These are phyloP conservation scores for Girardinus metallicus DNA, from an alignment of 2,797 vertebrate species.

Conservation along the genomic window DNA sequence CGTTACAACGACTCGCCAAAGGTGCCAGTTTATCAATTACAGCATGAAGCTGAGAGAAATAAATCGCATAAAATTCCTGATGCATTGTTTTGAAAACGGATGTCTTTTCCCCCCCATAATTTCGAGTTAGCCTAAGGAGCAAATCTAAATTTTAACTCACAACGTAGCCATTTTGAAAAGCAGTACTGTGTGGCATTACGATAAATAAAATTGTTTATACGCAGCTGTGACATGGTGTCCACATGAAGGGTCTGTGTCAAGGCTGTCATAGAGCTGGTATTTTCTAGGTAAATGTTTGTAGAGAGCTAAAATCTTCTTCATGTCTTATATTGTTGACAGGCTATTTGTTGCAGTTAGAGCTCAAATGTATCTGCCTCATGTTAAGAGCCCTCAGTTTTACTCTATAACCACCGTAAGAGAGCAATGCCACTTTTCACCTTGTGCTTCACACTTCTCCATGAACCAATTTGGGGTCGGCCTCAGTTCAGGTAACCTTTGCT, in stretches of 20 bases:
- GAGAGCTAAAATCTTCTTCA: slow-evolving; percentile 17
- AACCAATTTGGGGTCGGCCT: slow-evolving; percentile 36
- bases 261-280: slow-evolving; percentile 8
- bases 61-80: slow-evolving; percentile 5
- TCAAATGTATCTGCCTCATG: slow-evolving; percentile 38
- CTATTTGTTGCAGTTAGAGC: slow-evolving; percentile 24
- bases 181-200: slow-evolving; percentile 16
- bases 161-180: slow-evolving; percentile 13
- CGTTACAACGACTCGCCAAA: not conserved
- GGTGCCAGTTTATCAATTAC: not conserved
- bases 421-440: slow-evolving; percentile 49
- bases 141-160: slow-evolving; percentile 16
- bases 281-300: slow-evolving; percentile 14
- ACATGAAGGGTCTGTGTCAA: slow-evolving; percentile 4
- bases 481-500: slow-evolving; percentile 36
- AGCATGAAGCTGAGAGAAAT: not conserved
- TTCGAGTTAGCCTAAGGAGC: not conserved
- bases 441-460: slow-evolving; percentile 58
- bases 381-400: slow-evolving; percentile 28
- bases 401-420: slow-evolving; percentile 26
- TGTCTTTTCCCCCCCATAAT: not conserved
- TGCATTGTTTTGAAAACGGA: not conserved
- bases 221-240: not conserved
- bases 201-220: slow-evolving; percentile 23
- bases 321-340: slow-evolving; percentile 17